A percentile compares a stretch with the other conserved stretches of the same genome.
phyloP scores from a whole-genome alignment of 1,140 invertebrate genomes.

The Drosophila miranda region DNA sequence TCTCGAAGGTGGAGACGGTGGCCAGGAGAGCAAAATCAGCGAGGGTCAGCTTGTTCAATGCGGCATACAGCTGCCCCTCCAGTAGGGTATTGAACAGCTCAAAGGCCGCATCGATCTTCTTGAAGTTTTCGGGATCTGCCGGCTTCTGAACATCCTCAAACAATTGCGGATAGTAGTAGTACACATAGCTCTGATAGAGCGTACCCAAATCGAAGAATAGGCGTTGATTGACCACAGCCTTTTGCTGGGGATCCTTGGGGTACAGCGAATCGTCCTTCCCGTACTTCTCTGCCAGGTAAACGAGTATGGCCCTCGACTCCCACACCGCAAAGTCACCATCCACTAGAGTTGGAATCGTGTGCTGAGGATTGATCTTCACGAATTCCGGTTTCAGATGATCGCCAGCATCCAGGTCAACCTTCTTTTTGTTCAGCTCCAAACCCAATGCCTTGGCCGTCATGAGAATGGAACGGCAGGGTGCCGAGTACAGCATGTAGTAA shows the following conservation, averaged over 20 bases:
- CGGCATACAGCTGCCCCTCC: slow-evolving; percentile 85
- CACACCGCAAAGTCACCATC: slow-evolving; percentile 86
- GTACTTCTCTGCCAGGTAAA: slow-evolving; percentile 87
- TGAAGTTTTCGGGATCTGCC: slow-evolving; percentile 85
- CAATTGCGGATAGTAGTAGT: slow-evolving; percentile 86
- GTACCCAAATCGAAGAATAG: slow-evolving; percentile 89
- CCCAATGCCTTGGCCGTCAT: slow-evolving; percentile 87
- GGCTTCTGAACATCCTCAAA: slow-evolving; percentile 85
- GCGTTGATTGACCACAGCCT: slow-evolving; percentile 88
- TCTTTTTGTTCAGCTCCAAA: slow-evolving; percentile 88
- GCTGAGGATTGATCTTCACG: slow-evolving; percentile 84
- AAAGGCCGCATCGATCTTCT: slow-evolving; percentile 86
- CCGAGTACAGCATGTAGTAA: slow-evolving; percentile 87
- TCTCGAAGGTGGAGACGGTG: slow-evolving; percentile 87
- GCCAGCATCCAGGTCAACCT: slow-evolving; percentile 85
- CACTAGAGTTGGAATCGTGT: slow-evolving; percentile 86
- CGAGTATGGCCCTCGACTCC: slow-evolving; percentile 88
- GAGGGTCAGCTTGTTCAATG: slow-evolving; percentile 87
- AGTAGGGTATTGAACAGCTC: slow-evolving; percentile 86
- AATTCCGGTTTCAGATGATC: slow-evolving; percentile 88
- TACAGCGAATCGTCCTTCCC: slow-evolving; percentile 86
- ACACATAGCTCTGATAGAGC: slow-evolving; percentile 85
- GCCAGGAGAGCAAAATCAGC: slow-evolving; percentile 87
- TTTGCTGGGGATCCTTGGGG: slow-evolving; percentile 86
- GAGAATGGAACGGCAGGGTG: slow-evolving; percentile 87